A percentile compares a stretch with the other conserved stretches of the same genome.
phyloP scores from a whole-genome alignment of 2,797 vertebrate species.

The Rhynchotus rufescens region DNA sequence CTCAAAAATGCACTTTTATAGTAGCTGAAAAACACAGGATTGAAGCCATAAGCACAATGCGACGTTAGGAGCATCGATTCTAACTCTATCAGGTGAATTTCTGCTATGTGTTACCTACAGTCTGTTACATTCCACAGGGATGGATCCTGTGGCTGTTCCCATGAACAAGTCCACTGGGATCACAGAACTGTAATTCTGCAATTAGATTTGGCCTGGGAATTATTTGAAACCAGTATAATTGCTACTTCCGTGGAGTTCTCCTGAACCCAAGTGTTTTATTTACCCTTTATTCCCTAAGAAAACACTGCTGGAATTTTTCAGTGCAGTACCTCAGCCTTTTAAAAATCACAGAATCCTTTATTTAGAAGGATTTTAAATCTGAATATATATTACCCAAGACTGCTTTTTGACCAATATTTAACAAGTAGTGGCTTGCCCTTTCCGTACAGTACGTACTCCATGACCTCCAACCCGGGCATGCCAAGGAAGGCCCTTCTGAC shows the following conservation, averaged over 20 bases:
- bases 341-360: background rate
- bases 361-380: background rate
- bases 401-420: constrained; percentile 18
- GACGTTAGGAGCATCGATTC: background rate
- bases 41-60: background rate
- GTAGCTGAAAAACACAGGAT: background rate
- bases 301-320: background rate
- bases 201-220: background rate
- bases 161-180: background rate
- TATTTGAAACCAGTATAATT: background rate
- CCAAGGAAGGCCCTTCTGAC: constrained; percentile 57
- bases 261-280: background rate
- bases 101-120: background rate
- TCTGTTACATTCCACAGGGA: background rate
- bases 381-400: background rate
- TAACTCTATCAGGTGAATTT: background rate
- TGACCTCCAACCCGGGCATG: constrained; percentile 57
- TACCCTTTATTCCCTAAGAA: background rate
- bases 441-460: background rate
- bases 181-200: background rate
- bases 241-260: background rate
- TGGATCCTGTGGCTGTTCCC: background rate
- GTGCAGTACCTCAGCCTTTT: background rate
- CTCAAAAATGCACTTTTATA: background rate
- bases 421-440: constrained; percentile 7